Evolutionary conservation across 30 jellyfish, hydroid and myxozoan species (phyloP), one percentile per base, ranked within the genome.

Genomic region (Cassiopea xamachana): DNA sequence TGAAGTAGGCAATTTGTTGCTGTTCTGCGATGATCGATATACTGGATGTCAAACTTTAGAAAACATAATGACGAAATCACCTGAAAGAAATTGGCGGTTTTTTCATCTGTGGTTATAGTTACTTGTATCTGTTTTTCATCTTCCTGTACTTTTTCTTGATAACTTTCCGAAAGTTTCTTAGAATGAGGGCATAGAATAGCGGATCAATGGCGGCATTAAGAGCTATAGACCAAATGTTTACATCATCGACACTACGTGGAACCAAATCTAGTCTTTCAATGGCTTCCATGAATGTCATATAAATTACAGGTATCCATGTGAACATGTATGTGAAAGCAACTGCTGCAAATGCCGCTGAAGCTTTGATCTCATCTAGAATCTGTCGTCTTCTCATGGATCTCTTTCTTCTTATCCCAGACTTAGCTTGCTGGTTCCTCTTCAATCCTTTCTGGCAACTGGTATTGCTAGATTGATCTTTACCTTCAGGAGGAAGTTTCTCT

Each of bases 241-340:
- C 89, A 19, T 74, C 83, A 8, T 48, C 82, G 9, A 93, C 60
- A 15, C 48, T 62, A 27, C 62, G 60, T 1, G 98, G 97, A 1
- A 89, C 81, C 82, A 82, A 16, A n/a, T 88, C 82, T 5, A 27
- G 77, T 71, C 70, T 69, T 44, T 69, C 95, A 9, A 93, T 89
- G 12, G 77, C 98, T 18, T 89, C 97, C 88, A 93, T 76, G 12
- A 84, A 75, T 43, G 98, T 93, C 95, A 93, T 88, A 62, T 80
- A 83, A 43, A 89, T 85, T 48, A 93, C 97, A 8, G 98, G 98
- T 59, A 93, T 81, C 98, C 98, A 93, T 6, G 97, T 93, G 50
- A 93, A 88, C 98, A 93, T 93, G 84, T 93, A 93, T 60, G 97
- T 93, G 58, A 89, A 62, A 5, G 98, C 97, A 6, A 93, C 98